Evolutionary conservation across 2,797 vertebrate genomes (phyloP), one percentile per base, ranked within the genome.

Genomic region (Dicrostonyx torquatus): DNA sequence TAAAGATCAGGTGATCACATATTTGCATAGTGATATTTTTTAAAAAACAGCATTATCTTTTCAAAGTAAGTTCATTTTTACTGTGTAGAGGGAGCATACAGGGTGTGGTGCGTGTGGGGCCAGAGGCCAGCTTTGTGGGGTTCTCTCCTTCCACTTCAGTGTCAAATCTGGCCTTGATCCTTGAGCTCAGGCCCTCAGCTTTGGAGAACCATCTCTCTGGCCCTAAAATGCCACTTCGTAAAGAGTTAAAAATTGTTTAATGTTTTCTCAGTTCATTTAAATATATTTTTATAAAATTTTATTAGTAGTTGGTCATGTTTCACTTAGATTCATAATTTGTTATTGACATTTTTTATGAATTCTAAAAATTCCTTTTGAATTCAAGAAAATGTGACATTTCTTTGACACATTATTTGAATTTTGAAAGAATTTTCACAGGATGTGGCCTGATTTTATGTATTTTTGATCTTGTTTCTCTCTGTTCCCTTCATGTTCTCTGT

Each of bases 271-370:
- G 26, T 80, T 93, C 48, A 48, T 20, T 89, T 37, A 89, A 89
- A 53, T 77, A 0, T n/a, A n/a, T 50, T 70, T 95, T 84, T 62
- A 8, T 83, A 93, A 95, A 96, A 43, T 83, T 68, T 84, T 92
- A 43, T 66, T 93, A 17, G n/a, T 73, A 87, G 20, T 93, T 70
- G 17, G 5, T 20, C n/a, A 91, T 53, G 34, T 91, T 96, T 91
- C 20, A 89, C 37, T 92, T 64, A 82, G 14, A 15, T 92, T 95
- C 24, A 72, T 20, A 64, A 53, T 89, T 86, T 34, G 87, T 93
- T 60, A 72, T 24, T 22, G 37, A n/a, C 37, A 79, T 73, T 26
- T 55, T 92, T 80, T n/a, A 34, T 48, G 31, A 73, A 40, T 91
- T 22, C 7, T 88, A 22, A 37, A 68, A 60, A 60, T 37, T n/a